Conservation (phyloP, 2,797 vertebrate species). For the Octomys mimax region DNA sequence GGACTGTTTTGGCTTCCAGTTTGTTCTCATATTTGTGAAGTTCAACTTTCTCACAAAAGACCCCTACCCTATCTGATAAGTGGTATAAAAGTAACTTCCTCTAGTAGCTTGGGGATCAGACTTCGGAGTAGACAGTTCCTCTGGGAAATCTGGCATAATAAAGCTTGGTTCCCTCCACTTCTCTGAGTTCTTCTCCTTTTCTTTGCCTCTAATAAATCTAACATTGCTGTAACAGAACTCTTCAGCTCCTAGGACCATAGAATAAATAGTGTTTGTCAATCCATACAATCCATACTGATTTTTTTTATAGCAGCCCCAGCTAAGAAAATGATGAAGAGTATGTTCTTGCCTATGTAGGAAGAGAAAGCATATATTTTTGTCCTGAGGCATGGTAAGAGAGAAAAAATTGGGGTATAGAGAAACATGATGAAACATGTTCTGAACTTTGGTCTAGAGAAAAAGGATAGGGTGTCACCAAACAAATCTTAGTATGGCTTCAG, state of each 20-base stretch:
- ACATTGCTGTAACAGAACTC: background rate
- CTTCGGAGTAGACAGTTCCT: background rate
- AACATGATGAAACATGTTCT: background rate
- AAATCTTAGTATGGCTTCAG: background rate
- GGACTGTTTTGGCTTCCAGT: background rate
- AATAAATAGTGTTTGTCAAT: background rate
- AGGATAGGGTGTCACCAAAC: background rate
- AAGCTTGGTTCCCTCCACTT: background rate
- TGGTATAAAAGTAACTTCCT: background rate
- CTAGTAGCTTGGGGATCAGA: background rate
- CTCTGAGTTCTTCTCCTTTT: background rate
- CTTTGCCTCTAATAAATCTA: background rate
- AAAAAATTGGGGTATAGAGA: background rate
- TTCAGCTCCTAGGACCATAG: background rate
- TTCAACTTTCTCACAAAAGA: background rate
- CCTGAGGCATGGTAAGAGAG: background rate
- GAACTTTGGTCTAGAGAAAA: background rate
- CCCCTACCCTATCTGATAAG: background rate
- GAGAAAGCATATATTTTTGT: background rate
- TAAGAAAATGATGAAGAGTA: constrained; percentile 6
- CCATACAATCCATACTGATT: background rate
- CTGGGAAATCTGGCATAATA: background rate
- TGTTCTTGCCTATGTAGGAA: background rate
- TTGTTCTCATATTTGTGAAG: background rate
- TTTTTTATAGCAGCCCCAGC: background rate